Conservation (phyloP, 2,888 invertebrate genomes). For the Halocaridina rubra region DNA sequence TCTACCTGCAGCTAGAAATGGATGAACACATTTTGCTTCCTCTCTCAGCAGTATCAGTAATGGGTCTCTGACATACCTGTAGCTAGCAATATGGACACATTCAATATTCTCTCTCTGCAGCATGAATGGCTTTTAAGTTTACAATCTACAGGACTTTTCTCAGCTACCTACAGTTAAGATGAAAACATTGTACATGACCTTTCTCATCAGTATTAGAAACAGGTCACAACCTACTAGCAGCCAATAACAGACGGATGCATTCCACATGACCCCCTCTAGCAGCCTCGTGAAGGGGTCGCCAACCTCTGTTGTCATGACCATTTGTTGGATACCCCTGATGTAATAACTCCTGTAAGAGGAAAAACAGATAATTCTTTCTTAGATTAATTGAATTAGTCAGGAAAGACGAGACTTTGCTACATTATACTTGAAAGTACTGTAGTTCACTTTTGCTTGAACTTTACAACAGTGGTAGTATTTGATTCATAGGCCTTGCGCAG, state of each 20-base stretch:
- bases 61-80: too few relatives aligned
- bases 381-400: not conserved
- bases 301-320: constrained; percentile 42
- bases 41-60: too few relatives aligned
- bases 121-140: too few relatives aligned
- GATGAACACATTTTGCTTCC: too few relatives aligned
- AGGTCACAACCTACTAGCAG: not conserved
- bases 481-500: too few relatives aligned
- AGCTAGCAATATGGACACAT: too few relatives aligned
- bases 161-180: too few relatives aligned
- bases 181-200: not conserved
- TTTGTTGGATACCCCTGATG: constrained; percentile 1
- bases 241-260: constrained; percentile 3
- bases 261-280: constrained; percentile 16
- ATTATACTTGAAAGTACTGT: not conserved
- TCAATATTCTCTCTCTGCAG: too few relatives aligned
- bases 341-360: constrained; percentile 19
- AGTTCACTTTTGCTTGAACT: not conserved
- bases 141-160: too few relatives aligned
- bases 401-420: not conserved
- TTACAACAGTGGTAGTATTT: not conserved
- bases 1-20: too few relatives aligned
- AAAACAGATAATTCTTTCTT: not conserved
- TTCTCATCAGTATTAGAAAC: not conserved
- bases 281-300: constrained; percentile 43